Conservation (phyloP, 1,140 invertebrate genomes). For the Halictus rubicundus region DNA sequence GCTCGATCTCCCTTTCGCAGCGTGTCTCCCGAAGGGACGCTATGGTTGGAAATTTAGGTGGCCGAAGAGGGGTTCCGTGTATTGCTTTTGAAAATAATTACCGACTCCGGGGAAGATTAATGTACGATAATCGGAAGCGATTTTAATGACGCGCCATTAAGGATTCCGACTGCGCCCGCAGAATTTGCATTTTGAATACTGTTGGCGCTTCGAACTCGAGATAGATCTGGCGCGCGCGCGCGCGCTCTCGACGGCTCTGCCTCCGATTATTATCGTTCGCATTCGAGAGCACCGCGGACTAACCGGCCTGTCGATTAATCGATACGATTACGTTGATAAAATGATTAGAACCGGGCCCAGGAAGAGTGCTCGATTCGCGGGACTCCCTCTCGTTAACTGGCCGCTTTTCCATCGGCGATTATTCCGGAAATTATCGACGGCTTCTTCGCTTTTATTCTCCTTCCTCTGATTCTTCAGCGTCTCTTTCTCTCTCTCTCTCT, state of each 20-base stretch:
- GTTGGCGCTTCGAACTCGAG: conserved; percentile 9
- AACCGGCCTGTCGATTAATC: conserved; percentile 31
- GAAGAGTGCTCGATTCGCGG: neutral
- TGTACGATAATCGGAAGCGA: neutral
- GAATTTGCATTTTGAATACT: conserved; percentile 32
- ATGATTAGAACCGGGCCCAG: conserved; percentile 3
- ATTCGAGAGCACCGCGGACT: conserved; percentile 8
- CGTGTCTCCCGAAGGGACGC: too few relatives aligned
- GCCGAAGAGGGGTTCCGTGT: neutral
- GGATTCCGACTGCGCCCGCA: conserved; percentile 6
- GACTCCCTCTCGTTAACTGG: neutral
- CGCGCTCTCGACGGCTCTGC: too few relatives aligned
- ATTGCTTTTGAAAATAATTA: conserved; percentile 9
- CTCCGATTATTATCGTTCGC: neutral
- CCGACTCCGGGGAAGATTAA: conserved; percentile 1
- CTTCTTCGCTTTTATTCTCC: neutral
- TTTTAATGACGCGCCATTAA: conserved; percentile 36
- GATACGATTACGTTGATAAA: conserved; percentile 41
- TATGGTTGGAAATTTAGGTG: too few relatives aligned
- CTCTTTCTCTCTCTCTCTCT: neutral
- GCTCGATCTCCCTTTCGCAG: neutral
- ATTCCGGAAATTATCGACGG: conserved; percentile 24
- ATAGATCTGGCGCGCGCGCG: neutral
- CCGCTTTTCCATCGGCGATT: neutral
- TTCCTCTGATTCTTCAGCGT: neutral